Evolutionary conservation across 2,113 vertebrate species (phyloP).

Genomic region (Daubentonia madagascariensis): DNA sequence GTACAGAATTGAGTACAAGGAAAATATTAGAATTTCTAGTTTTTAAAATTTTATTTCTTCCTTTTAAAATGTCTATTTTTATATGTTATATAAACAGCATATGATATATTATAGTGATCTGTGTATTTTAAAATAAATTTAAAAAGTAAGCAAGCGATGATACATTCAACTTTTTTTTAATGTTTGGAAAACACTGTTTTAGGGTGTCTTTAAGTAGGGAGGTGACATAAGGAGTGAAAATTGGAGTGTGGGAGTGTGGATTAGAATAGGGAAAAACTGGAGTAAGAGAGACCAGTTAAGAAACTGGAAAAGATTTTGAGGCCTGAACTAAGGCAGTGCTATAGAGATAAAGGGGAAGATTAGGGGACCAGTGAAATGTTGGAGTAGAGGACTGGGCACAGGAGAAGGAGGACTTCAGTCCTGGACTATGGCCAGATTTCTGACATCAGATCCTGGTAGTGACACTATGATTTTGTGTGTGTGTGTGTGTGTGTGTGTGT

Average conservation of each 20-base stretch:
- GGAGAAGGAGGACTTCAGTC: neutral
- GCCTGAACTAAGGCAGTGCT: neutral
- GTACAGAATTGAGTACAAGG: neutral
- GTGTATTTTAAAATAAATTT: slow-evolving; percentile 3
- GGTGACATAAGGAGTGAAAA: neutral
- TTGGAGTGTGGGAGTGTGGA: neutral
- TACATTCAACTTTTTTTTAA: neutral
- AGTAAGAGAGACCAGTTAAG: neutral
- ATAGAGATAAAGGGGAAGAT: neutral
- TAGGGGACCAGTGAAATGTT: neutral
- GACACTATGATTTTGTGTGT: neutral
- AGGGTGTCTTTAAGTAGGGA: neutral
- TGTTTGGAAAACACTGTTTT: slow-evolving; percentile 4
- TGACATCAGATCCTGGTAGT: neutral
- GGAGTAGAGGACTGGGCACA: neutral
- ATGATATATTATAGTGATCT: neutral
- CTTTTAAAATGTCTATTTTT: neutral
- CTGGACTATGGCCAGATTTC: neutral
- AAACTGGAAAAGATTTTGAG: neutral
- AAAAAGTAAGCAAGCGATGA: neutral
- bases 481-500: no score
- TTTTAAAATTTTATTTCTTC: neutral
- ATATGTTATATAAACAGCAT: neutral
- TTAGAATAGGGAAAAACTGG: slow-evolving; percentile 31
- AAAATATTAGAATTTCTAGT: slow-evolving; percentile 10